Percentiles rank a stretch among this genome's conserved stretches.
These are phyloP conservation scores for Nesospiza acunhae DNA, from an alignment of 2,113 vertebrate genomes.

Conservation along the genomic window DNA sequence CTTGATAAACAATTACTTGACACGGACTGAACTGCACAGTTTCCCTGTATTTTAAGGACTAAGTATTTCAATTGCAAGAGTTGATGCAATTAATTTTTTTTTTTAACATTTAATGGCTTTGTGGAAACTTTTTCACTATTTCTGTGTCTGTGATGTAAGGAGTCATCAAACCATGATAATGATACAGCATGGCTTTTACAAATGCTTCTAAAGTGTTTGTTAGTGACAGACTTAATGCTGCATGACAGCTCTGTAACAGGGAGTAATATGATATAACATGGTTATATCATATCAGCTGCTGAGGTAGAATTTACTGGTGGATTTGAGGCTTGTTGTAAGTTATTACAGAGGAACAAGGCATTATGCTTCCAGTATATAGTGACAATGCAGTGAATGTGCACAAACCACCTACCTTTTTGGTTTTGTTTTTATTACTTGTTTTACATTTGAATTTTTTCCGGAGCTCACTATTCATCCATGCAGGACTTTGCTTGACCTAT, in stretches of 20 bases:
- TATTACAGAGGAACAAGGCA: not conserved
- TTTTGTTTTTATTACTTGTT: not conserved
- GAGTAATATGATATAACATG: not conserved
- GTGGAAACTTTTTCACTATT: constrained; percentile 33
- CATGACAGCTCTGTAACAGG: not conserved
- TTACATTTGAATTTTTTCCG: not conserved
- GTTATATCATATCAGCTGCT: not conserved
- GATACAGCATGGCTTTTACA: not conserved
- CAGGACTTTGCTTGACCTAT: not conserved
- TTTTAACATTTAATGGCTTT: not conserved
- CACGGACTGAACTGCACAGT: not conserved
- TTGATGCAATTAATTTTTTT: not conserved
- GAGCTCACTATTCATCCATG: not conserved
- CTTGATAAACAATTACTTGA: not conserved
- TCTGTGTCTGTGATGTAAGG: constrained; percentile 8
- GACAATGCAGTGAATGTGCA: not conserved
- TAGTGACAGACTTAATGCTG: not conserved
- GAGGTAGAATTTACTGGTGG: not conserved
- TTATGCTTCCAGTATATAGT: not conserved
- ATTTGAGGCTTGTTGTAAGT: not conserved
- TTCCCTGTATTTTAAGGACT: not conserved
- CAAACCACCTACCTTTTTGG: not conserved
- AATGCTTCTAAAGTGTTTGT: not conserved
- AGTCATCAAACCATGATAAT: not conserved
- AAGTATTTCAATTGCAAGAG: not conserved